phyloP scores from a whole-genome alignment of 2,113 vertebrate genomes.

The Solea solea region DNA sequence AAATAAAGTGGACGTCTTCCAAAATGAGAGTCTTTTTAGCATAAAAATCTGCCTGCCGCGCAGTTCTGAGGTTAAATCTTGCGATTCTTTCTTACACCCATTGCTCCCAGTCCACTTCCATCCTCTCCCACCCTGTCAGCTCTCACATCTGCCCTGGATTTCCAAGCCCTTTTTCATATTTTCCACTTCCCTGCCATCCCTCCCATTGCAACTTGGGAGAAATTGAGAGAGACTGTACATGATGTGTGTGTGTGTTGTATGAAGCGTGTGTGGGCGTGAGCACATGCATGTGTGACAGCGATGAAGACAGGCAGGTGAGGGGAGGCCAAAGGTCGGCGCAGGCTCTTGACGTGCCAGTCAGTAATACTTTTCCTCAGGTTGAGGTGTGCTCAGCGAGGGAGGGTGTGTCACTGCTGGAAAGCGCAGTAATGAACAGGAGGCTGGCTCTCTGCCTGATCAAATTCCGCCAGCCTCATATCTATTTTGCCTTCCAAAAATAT shows the following conservation, averaged over 20 bases:
- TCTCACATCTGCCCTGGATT: slow-evolving; percentile 69
- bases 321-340: slow-evolving; percentile 34
- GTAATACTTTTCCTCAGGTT: slow-evolving; percentile 73
- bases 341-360: slow-evolving; percentile 51
- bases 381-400: slow-evolving; percentile 59
- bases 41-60: background rate
- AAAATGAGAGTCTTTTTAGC: background rate
- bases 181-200: slow-evolving; percentile 61
- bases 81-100: slow-evolving; percentile 30
- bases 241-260: slow-evolving; percentile 13
- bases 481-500: slow-evolving; percentile 81
- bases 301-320: slow-evolving; percentile 52
- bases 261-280: slow-evolving; percentile 29
- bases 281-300: slow-evolving; percentile 56
- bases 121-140: slow-evolving; percentile 40
- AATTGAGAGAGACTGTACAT: slow-evolving; percentile 23
- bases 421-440: slow-evolving; percentile 70
- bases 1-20: background rate
- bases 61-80: slow-evolving; percentile 25
- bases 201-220: slow-evolving; percentile 30
- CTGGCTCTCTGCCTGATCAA: slow-evolving; percentile 80
- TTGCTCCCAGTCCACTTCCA: slow-evolving; percentile 23
- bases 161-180: slow-evolving; percentile 64
- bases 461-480: slow-evolving; percentile 79
- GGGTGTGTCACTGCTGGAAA: slow-evolving; percentile 68